Conservation (phyloP, 2,113 vertebrate genomes). For the Octodon degus region DNA sequence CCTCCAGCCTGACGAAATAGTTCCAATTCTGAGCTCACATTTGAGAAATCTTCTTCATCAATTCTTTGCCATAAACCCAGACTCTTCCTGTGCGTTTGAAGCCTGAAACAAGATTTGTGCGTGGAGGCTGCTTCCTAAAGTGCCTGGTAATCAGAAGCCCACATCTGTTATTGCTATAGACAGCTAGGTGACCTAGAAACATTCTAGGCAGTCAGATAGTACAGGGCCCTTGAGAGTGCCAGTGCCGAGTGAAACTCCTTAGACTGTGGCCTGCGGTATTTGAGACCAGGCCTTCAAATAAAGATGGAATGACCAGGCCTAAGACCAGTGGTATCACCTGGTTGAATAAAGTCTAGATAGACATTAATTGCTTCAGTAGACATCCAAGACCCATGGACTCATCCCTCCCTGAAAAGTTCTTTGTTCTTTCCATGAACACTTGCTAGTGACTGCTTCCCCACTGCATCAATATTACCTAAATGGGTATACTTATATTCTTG, state of each 20-base stretch:
- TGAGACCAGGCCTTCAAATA: background rate
- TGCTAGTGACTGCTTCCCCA: background rate
- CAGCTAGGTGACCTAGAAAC: background rate
- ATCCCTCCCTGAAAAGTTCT: background rate
- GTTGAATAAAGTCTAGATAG: background rate
- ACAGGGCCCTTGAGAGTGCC: background rate
- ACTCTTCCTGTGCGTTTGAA: slow-evolving; percentile 78
- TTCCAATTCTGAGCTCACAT: slow-evolving; percentile 85
- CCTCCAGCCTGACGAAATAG: slow-evolving; percentile 84
- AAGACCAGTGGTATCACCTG: background rate
- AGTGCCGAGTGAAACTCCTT: background rate
- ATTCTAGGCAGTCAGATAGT: background rate
- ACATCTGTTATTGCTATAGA: background rate
- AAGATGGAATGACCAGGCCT: background rate
- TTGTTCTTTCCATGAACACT: background rate
- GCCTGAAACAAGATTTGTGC: slow-evolving; percentile 43
- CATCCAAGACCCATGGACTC: background rate
- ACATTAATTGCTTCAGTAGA: background rate
- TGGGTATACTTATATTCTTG: background rate
- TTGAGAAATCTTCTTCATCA: slow-evolving; percentile 84
- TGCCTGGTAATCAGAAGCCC: slow-evolving; percentile 55
- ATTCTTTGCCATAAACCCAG: slow-evolving; percentile 87
- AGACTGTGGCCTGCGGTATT: background rate
- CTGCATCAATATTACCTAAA: background rate
- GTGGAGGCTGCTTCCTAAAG: slow-evolving; percentile 66